Base-by-base conservation (phyloP, 2,113 vertebrate species). In the Lanius collurio region DNA sequence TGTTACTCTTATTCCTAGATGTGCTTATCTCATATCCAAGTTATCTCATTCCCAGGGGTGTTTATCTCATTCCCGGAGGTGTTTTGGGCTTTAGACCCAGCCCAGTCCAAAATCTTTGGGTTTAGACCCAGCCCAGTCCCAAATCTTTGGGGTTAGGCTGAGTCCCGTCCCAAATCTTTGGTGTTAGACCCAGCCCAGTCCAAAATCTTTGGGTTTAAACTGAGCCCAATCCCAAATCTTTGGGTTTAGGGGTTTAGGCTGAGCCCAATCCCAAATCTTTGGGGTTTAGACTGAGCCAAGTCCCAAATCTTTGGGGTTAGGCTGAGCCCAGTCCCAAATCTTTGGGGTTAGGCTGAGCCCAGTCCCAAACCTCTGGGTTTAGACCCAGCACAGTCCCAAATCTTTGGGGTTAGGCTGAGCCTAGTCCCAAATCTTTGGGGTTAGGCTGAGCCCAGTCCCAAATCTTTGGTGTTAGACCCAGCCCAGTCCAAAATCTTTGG, bases 221-320 rank as follows among this genome's bases (percentile, higher is more conserved):
- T 0, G 4, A 10, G 16, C 11, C 2, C 5, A 18, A 5, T 33
- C 35, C 22, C 28, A 17, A 27, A 50, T 41, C 4, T 41, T 3
- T 50, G 1, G 35, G 13, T 1, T 50, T 50, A 21, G 33, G 1
- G 35, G 13, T 1, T 50, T 50, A 21, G 33, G 4, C 2, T 0
- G 1, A 31, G 21, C 4, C 3, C 4, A 17, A 14, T 35, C 33
- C 26, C 11, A 7, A 23, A 23, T 37, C 8, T 57, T 0, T 46
- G 6, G 15, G 20, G 6, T 50, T 50, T 50, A 27, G 39, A 4
- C 2, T 0, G 2, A 31, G 21, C 5, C 3, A 3, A 22, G 14
- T 35, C 41, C 26, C 15, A 10, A 18, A 23, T 37, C 6, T 57
- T 0, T 46, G 6, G 15, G 20, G 3, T 75, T 31, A 22, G 7